These are phyloP conservation scores for Actenoides hombroni DNA, from an alignment of 2,113 vertebrate genomes.

Conservation along the genomic window DNA sequence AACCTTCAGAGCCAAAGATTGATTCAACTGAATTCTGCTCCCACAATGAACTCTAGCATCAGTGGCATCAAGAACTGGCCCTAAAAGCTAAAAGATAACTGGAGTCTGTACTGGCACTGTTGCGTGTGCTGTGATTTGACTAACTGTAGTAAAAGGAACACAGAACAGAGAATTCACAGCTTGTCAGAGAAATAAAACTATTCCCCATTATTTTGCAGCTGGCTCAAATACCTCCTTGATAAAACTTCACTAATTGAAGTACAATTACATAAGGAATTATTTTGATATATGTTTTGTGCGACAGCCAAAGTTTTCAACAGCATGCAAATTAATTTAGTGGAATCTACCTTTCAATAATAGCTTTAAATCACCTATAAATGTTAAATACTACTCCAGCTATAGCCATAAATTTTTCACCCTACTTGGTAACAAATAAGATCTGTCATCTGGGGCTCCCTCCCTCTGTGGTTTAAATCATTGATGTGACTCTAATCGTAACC, in stretches of 20 bases:
- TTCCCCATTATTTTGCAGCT: not conserved
- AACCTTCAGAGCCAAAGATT: not conserved
- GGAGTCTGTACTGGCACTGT: fast-evolving
- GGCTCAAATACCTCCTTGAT: not conserved
- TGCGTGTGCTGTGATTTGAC: not conserved
- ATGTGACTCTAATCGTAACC: not conserved
- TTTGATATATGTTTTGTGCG: not conserved
- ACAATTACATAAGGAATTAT: not conserved
- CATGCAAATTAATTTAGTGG: not conserved
- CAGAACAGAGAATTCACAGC: not conserved
- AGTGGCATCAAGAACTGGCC: not conserved
- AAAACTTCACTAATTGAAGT: not conserved
- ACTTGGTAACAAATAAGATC: not conserved
- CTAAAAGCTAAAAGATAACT: not conserved
- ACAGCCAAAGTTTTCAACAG: not conserved
- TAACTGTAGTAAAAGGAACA: not conserved
- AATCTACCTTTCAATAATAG: not conserved
- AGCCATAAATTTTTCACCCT: not conserved
- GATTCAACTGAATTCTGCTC: not conserved
- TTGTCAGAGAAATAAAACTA: not conserved
- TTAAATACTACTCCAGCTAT: not conserved
- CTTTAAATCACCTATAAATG: not conserved
- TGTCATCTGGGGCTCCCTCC: not conserved
- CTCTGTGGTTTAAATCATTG: not conserved
- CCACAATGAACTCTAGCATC: not conserved